Evolutionary conservation across 2,797 vertebrate genomes (phyloP), one percentile per base, ranked within the genome.

Genomic region (Anguilla obscura): DNA sequence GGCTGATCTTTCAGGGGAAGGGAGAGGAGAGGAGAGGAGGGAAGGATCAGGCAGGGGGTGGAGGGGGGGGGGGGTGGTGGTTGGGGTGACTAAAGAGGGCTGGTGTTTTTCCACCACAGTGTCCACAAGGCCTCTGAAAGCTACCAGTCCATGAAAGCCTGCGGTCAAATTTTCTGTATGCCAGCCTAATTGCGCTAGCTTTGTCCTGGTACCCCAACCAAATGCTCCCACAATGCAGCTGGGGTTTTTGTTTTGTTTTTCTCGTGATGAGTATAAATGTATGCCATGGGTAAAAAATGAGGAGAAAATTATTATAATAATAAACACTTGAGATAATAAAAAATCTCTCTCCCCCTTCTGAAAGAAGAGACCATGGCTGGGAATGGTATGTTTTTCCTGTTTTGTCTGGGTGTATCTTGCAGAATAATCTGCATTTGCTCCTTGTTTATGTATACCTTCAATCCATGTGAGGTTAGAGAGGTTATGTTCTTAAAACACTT

Each of bases 71-170:
- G 3, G 63, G n/a, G n/a, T n/a, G n/a, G 63, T 21, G 66, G 1
- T 3, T 24, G 69, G 16, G 27, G 10, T 2, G 14, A 1, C 0
- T 27, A 74, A 2, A 74, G 5, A 45, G 40, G 80, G 80, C 21
- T 48, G n/a, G 45, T 50, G 45, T 83, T 52, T 83, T 50, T 83
- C 80, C 80, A 82, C 79, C 45, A 16, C 40, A 45, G 79, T 48
- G 40, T 50, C 79, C 45, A 82, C 36, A 82, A 82, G 40, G 1
- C 36, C 79, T 82, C 40, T 82, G 16, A 45, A 79, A 79, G 74
- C 74, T 40, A 79, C 36, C 33, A 18, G 33, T 40, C 12, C 30
- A 33, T 24, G 21, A 50, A 21, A 82, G 79, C 69, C 69, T 74
- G 79, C 16, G 45, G 45, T 82, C 40, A 24, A 40, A 50, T 82